Percentiles rank a stretch among this genome's conserved stretches.
Conservation (phyloP, 2,113 vertebrate species). For the Indri indri region DNA sequence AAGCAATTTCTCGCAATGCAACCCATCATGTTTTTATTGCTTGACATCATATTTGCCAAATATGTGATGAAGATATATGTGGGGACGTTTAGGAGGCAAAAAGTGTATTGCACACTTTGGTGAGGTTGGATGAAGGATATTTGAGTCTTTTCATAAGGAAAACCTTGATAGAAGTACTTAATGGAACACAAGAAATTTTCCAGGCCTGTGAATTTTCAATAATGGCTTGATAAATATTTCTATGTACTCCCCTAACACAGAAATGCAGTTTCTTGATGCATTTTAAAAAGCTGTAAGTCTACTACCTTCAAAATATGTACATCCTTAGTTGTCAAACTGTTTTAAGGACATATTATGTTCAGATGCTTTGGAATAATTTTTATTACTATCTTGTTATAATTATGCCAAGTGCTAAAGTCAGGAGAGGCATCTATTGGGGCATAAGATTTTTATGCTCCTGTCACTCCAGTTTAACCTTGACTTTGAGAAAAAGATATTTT, state of each 20-base stretch:
- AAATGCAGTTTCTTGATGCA: slow-evolving; percentile 38
- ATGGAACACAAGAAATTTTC: slow-evolving; percentile 30
- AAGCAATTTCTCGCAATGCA: slow-evolving; percentile 7
- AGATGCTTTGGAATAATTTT: slow-evolving; percentile 64
- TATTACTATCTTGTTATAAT: slow-evolving; percentile 58
- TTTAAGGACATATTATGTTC: slow-evolving; percentile 59
- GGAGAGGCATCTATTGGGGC: slow-evolving; percentile 49
- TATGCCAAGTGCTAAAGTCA: slow-evolving; percentile 61
- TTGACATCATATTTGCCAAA: slow-evolving; percentile 41
- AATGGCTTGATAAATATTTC: slow-evolving; percentile 61
- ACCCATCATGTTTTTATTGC: slow-evolving; percentile 11
- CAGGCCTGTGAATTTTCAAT: slow-evolving; percentile 52
- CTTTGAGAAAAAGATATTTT: slow-evolving; percentile 41
- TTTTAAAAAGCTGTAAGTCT: slow-evolving; percentile 6
- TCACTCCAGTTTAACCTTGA: slow-evolving; percentile 53
- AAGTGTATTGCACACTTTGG: neutral
- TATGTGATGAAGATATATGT: neutral
- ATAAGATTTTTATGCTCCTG: slow-evolving; percentile 61
- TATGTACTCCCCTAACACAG: slow-evolving; percentile 37
- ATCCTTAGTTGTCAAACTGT: neutral
- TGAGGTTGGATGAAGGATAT: slow-evolving; percentile 44
- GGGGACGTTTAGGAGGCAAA: neutral
- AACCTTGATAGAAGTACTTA: neutral
- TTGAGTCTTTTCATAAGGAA: neutral
- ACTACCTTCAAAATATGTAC: slow-evolving; percentile 42